A percentile compares a stretch with the other conserved stretches of the same genome.
phyloP scores from a whole-genome alignment of 2,888 invertebrate genomes.

The Cylindroiulus punctatus region DNA sequence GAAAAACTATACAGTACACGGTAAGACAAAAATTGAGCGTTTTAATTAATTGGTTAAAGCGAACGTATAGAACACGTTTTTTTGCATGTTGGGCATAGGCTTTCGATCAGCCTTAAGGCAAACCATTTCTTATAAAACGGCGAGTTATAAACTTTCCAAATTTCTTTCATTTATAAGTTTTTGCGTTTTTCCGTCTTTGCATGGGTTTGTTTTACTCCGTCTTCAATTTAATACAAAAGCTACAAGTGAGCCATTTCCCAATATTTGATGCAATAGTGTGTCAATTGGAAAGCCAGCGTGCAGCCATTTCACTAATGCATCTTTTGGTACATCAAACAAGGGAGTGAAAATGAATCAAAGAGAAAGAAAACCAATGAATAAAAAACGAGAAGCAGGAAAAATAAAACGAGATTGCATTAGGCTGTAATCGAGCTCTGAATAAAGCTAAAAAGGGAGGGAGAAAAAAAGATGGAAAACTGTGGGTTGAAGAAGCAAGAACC shows the following conservation, averaged over 20 bases:
- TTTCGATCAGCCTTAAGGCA: too few relatives aligned
- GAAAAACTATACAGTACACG: too few relatives aligned
- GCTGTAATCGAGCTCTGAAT: slow-evolving; percentile 48
- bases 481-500: slow-evolving; percentile 5
- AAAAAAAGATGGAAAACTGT: slow-evolving; percentile 22
- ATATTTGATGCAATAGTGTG: slow-evolving; percentile 19
- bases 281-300: slow-evolving; percentile 52
- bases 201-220: neutral
- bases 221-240: slow-evolving; percentile 42
- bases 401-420: slow-evolving; percentile 52
- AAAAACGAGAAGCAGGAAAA: slow-evolving; percentile 50
- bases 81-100: too few relatives aligned
- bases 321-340: slow-evolving; percentile 46
- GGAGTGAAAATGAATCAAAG: slow-evolving; percentile 52
- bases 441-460: slow-evolving; percentile 45
- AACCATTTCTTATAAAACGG: neutral
- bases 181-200: neutral
- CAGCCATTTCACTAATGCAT: slow-evolving; percentile 52
- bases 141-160: neutral
- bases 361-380: slow-evolving; percentile 48
- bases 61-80: too few relatives aligned
- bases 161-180: neutral
- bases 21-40: too few relatives aligned
- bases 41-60: too few relatives aligned
- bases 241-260: slow-evolving; percentile 38